Percentiles rank a stretch among this genome's conserved stretches.
These are phyloP conservation scores for Campopleginae sp. DNA, from an alignment of 2,888 invertebrate species.

Conservation along the genomic window DNA sequence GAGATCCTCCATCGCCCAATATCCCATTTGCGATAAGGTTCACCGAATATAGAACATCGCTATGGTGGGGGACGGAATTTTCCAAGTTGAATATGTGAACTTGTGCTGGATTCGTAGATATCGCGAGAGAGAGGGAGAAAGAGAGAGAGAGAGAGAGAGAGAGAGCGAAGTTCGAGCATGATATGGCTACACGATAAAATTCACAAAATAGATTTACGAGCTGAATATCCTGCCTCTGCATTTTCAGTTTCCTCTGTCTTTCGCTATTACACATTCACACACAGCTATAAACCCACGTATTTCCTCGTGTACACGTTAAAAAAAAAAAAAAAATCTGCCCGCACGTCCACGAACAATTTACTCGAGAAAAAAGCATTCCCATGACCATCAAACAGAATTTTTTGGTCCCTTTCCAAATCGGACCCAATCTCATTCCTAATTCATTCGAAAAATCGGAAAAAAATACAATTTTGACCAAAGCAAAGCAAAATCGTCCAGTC, in stretches of 20 bases:
- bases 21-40: constrained; percentile 53
- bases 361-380: background rate
- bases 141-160: constrained; percentile 6
- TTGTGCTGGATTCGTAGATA: constrained; percentile 38
- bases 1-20: constrained; percentile 44
- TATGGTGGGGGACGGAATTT: constrained; percentile 26
- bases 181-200: constrained; percentile 52
- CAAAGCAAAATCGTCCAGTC: background rate
- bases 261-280: background rate
- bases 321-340: background rate
- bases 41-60: background rate
- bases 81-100: constrained; percentile 40
- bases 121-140: constrained; percentile 30
- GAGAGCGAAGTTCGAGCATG: constrained; percentile 34
- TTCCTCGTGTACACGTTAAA: background rate
- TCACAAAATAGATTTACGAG: constrained; percentile 60
- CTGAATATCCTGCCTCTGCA: constrained; percentile 42
- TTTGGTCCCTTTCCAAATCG: background rate
- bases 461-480: background rate
- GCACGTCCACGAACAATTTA: background rate
- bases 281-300: background rate
- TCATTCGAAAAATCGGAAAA: background rate
- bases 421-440: background rate
- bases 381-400: background rate
- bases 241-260: constrained; percentile 23